A percentile compares a stretch with the other conserved stretches of the same genome.
Conservation (phyloP, 2,113 vertebrate species). For the Capra hircus region DNA sequence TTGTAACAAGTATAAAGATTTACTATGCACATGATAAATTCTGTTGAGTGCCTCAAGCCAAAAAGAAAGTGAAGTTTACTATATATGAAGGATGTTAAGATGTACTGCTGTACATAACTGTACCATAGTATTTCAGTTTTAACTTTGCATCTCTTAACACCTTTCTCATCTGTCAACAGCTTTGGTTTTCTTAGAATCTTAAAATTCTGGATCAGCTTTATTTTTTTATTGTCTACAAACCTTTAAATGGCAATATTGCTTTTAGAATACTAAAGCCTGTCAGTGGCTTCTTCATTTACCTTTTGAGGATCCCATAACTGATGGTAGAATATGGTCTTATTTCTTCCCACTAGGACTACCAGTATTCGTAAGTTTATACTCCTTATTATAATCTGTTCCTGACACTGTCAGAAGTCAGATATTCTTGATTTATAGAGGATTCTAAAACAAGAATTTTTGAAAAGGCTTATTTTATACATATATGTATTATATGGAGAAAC, state of each 20-base stretch:
- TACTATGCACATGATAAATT: constrained; percentile 45
- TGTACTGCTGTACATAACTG: neutral
- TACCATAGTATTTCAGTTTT: neutral
- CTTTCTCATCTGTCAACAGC: constrained; percentile 43
- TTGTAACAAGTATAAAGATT: constrained; percentile 9
- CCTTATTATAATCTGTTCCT: constrained; percentile 9
- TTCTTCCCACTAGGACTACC: neutral
- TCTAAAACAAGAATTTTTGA: constrained; percentile 52
- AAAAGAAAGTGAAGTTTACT: constrained; percentile 32
- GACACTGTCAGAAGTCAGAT: neutral
- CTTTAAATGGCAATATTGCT: neutral
- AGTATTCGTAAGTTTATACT: neutral
- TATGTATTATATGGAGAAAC: constrained; percentile 70
- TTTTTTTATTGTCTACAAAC: neutral
- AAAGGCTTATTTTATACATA: constrained; percentile 67
- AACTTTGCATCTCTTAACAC: constrained; percentile 9
- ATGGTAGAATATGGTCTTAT: neutral
- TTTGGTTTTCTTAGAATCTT: constrained; percentile 23
- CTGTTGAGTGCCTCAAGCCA: constrained; percentile 46
- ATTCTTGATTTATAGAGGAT: constrained; percentile 44
- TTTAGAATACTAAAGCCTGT: neutral
- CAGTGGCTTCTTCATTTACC: neutral
- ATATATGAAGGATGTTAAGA: constrained; percentile 4
- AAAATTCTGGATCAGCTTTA: neutral
- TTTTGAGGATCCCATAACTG: neutral